phyloP scores from a whole-genome alignment of 2,113 vertebrate species.

The Atlantisia rogersi region DNA sequence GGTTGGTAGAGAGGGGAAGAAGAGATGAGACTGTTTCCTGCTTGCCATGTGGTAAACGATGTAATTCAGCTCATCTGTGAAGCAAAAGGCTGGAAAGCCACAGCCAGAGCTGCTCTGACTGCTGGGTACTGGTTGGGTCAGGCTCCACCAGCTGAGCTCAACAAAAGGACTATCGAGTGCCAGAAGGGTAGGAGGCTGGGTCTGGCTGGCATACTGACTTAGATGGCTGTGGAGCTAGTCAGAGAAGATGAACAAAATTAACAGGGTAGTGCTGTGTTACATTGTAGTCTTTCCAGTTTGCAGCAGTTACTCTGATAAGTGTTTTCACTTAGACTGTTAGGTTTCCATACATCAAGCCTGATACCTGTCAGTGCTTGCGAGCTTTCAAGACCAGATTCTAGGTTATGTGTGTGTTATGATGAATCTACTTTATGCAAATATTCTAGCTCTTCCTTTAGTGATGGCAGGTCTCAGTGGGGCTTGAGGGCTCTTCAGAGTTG shows the following conservation, averaged over 20 bases:
- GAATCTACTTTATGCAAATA: background rate
- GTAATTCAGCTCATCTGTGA: background rate
- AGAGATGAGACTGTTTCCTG: background rate
- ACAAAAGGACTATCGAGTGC: background rate
- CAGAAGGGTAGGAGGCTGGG: background rate
- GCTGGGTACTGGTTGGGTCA: background rate
- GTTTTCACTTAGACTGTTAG: background rate
- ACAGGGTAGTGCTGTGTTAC: background rate
- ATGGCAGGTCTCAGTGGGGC: background rate
- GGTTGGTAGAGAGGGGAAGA: background rate
- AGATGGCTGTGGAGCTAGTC: background rate
- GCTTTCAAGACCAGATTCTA: background rate
- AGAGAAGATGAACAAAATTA: background rate
- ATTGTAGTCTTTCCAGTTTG: background rate
- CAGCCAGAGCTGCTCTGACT: background rate
- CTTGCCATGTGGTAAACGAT: background rate
- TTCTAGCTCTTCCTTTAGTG: background rate
- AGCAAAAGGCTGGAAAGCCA: background rate
- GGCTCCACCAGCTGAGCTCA: background rate
- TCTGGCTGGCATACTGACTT: background rate
- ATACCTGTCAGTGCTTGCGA: background rate
- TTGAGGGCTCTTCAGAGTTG: background rate
- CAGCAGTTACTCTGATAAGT: background rate
- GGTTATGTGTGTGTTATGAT: background rate
- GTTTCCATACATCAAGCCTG: background rate